Conservation (phyloP, 2,797 vertebrate species). For the Melopsittacus undulatus region DNA sequence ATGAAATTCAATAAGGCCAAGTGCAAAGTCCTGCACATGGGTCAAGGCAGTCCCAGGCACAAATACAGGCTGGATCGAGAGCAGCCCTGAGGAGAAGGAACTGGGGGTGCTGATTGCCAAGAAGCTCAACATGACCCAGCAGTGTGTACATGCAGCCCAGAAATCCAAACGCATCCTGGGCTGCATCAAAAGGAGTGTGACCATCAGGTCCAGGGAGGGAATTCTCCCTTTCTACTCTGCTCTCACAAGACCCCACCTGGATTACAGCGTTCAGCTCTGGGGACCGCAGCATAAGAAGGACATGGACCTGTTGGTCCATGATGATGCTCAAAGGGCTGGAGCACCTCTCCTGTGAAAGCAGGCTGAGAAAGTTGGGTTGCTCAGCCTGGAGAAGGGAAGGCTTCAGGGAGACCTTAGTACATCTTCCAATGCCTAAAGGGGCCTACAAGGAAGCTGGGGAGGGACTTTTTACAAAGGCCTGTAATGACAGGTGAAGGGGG, state of each 20-base stretch:
- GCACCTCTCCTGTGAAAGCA: neutral
- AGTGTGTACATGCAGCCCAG: neutral
- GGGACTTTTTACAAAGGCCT: neutral
- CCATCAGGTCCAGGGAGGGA: neutral
- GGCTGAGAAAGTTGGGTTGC: neutral
- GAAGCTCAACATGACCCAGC: neutral
- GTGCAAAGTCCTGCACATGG: neutral
- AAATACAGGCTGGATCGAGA: neutral
- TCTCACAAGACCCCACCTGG: neutral
- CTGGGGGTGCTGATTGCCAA: neutral
- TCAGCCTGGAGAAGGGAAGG: neutral
- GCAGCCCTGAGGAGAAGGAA: neutral
- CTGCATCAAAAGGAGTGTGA: neutral
- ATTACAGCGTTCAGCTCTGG: neutral
- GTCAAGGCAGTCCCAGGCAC: neutral
- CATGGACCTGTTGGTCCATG: neutral
- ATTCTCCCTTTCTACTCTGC: neutral
- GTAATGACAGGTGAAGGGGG: neutral
- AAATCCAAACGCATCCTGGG: neutral
- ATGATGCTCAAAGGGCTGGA: neutral
- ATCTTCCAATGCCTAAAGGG: neutral
- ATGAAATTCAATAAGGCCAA: neutral
- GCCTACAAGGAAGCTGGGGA: neutral
- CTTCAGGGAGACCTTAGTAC: neutral
- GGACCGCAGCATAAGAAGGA: neutral